Percentiles rank a stretch among this genome's conserved stretches.
Conservation (phyloP, 2,888 invertebrate species). For the Euphydryas editha region DNA sequence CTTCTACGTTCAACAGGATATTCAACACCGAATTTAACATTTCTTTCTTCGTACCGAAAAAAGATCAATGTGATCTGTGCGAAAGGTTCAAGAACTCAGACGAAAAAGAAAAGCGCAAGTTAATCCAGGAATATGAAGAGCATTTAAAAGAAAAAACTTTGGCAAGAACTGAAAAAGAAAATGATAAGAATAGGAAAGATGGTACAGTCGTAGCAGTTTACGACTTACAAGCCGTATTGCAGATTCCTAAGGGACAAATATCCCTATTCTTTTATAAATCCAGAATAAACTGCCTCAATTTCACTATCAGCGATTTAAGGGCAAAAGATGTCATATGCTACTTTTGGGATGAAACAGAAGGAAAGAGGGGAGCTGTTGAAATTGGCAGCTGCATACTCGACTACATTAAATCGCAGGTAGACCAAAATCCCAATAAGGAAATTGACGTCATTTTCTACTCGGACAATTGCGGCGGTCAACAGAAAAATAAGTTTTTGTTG, state of each 20-base stretch:
- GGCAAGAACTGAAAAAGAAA: background rate
- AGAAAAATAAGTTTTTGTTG: background rate
- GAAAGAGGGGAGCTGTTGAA: constrained; percentile 38
- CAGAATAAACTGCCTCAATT: constrained; percentile 34
- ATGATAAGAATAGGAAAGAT: too few relatives aligned
- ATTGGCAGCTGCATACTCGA: constrained; percentile 37
- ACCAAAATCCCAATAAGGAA: background rate
- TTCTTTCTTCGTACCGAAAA: background rate
- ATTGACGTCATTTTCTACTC: background rate
- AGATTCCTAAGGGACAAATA: constrained; percentile 42
- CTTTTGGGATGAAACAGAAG: constrained; percentile 43
- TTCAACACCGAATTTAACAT: background rate
- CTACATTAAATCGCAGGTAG: constrained; percentile 17
- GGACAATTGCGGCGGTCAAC: background rate
- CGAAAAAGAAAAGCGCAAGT: background rate
- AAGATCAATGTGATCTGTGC: background rate
- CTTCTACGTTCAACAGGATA: background rate
- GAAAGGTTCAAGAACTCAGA: background rate
- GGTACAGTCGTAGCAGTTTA: constrained; percentile 30
- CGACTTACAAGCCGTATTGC: constrained; percentile 44
- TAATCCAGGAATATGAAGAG: background rate
- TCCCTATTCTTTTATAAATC: constrained; percentile 41
- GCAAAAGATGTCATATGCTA: constrained; percentile 35
- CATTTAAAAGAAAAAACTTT: background rate
- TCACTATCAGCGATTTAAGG: constrained; percentile 32